phyloP scores from a whole-genome alignment of 2,797 vertebrate species.

The Pangasius mekongensis region DNA sequence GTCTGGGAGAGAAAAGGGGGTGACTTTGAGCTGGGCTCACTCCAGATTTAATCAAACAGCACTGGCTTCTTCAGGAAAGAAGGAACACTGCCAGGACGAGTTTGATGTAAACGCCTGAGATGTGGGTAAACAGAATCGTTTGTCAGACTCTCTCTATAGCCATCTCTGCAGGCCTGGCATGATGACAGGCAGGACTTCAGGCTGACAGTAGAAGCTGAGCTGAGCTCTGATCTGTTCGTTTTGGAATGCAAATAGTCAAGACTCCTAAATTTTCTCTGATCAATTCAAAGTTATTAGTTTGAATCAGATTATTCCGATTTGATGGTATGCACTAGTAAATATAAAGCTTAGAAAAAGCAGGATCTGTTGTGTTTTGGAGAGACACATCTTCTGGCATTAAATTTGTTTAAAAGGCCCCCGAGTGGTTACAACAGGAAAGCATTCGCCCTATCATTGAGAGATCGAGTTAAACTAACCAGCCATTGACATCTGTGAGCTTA shows the following conservation, averaged over 20 bases:
- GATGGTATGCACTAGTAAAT: neutral
- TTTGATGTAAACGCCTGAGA: constrained; percentile 64
- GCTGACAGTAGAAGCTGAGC: constrained; percentile 56
- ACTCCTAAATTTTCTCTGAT: constrained; percentile 41
- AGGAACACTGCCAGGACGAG: constrained; percentile 55
- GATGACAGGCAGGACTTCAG: constrained; percentile 60
- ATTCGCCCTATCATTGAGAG: neutral
- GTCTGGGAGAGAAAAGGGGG: constrained; percentile 40
- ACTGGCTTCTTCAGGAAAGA: constrained; percentile 58
- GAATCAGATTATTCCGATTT: constrained; percentile 26
- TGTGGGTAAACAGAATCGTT: constrained; percentile 66
- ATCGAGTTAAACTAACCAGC: neutral
- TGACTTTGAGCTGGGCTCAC: constrained; percentile 46
- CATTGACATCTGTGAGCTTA: neutral
- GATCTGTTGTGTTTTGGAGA: neutral
- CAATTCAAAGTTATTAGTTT: constrained; percentile 22
- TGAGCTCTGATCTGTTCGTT: constrained; percentile 59
- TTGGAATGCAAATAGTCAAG: constrained; percentile 54
- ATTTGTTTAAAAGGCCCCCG: neutral
- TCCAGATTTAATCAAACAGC: constrained; percentile 62
- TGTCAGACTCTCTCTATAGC: constrained; percentile 59
- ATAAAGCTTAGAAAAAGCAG: neutral
- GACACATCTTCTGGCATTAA: neutral
- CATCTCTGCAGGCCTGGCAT: constrained; percentile 54
- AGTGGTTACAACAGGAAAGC: neutral